phyloP scores from a whole-genome alignment of 1,140 invertebrate genomes.

The Wiebesia pumilae region DNA sequence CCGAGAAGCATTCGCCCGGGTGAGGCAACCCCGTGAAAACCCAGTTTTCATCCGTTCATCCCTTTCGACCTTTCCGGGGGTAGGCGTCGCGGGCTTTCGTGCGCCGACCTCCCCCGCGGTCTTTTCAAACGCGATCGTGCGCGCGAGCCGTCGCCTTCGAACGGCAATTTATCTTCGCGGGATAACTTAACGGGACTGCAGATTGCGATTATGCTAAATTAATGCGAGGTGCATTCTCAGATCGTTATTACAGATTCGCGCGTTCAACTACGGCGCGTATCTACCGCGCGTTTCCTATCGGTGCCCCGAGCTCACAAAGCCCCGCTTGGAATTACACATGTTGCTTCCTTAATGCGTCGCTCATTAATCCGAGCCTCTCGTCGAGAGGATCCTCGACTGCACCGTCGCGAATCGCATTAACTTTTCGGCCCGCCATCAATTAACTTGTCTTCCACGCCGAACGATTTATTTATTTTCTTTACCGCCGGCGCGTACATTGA shows the following conservation, averaged over 20 bases:
- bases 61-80: too few species aligned
- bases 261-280: neutral
- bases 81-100: neutral
- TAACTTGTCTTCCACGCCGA: neutral
- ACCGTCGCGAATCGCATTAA: neutral
- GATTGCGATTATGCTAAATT: conserved; percentile 14
- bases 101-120: neutral
- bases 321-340: neutral
- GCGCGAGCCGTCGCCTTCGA: neutral
- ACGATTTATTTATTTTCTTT: neutral
- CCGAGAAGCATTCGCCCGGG: too few species aligned
- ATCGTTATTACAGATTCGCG: neutral
- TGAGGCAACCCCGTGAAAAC: too few species aligned
- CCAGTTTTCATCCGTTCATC: too few species aligned
- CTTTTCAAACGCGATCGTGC: neutral
- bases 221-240: neutral
- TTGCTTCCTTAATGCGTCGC: neutral
- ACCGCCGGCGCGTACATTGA: too few species aligned
- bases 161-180: conserved; percentile 10
- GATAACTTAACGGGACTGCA: neutral
- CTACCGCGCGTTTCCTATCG: neutral
- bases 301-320: too few species aligned
- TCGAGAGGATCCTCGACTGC: neutral
- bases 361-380: neutral
- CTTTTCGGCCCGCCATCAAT: neutral